Base-by-base conservation (phyloP, 2,888 invertebrate genomes). In the Drosophila vallismaia region DNA sequence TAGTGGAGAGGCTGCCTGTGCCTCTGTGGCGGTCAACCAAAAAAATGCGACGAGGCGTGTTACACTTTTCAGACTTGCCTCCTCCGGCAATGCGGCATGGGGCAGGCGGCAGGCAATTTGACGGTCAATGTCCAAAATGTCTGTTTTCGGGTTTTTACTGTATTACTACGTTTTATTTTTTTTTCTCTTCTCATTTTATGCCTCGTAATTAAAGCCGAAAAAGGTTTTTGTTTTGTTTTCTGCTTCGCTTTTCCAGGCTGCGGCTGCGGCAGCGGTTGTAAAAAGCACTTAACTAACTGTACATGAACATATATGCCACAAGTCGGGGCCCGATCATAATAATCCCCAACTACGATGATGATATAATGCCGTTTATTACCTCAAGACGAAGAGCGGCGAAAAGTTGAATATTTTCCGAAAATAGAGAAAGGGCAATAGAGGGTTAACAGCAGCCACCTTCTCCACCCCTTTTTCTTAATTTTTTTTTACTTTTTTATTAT, bases 131-230 rank as follows among this genome's bases (percentile, higher is more conserved):
- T 70, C 51, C 14, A 50, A 46, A 48, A 28, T 44, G 49, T 50
- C 49, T 68, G 49, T 53, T 67, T 52, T 69, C 55, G 55, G 46
- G 33, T 44, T 60, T 66, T 62, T 62, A 62, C 55, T 56, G 46
- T 64, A 48, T 56, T 33, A 44, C 26, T 36, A 44, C 26, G 28
- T 19, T 51, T 38, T 31, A 19, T 51, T 28, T 45, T 31, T 19
- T 44, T 46, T 74, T 50, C 52, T 49, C 26, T 44, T 57, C 33
- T 48, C 50, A 68, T 63, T 64, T 71, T 76, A 74, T 66, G 75
- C 69, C 63, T 68, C 74, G 75, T 79, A 84, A 84, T 81, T 81
- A 84, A 81, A 76, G 77, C 68, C 67, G 71, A 70, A 77, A 76
- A 79, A 66, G 67, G 69, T 79, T 75, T 70, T 74, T 55, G 66